Base-by-base conservation (phyloP, 2,113 vertebrate species). In the Empidonax traillii region DNA sequence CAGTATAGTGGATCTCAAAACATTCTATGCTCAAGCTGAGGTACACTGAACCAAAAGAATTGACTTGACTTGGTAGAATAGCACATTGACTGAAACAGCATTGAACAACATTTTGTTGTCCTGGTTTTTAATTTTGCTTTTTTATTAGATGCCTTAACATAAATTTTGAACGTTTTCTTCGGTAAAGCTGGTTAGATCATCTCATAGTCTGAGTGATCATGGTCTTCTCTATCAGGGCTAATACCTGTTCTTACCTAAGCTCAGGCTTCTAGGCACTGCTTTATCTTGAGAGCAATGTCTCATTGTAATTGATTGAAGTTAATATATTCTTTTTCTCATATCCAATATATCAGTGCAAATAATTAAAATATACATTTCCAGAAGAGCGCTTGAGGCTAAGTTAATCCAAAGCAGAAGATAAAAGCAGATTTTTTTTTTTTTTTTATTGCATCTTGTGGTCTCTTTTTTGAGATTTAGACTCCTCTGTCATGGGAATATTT, bases 401-500 rank as follows among this genome's bases (percentile, higher is more conserved):
- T 65, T 47, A 83, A 82, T 89, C 17, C 35, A 63, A 82, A 72
- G 33, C 43, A 72, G 52, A 59, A 37, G 14, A 71, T 71, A 7
- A 69, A 71, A 62, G 30, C 17, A 66, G 5, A 8, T 22, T 53
- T 31, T 53, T 28, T 5, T 24, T 5, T 24, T 43, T 28, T 49
- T 25, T 58, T 8, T 7, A 28, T 27, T 65, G 17, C 21, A 10
- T n/a, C 49, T 33, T 95, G 87, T 93, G 88, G 76, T 27, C 22
- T 35, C 39, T 95, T 93, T 93, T 87, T 94, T 84, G 27, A 61
- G 41, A 74, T 93, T 91, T 95, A 59, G 58, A 89, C 8, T 84
- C 72, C n/a, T 85, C 25, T 56, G 62, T 81, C 83, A 81, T 66
- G 92, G 89, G 84, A 94, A 75, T 97, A 97, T 76, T 95, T 95